Conservation (phyloP, 2,113 vertebrate species). For the Hemichromis elongatus region DNA sequence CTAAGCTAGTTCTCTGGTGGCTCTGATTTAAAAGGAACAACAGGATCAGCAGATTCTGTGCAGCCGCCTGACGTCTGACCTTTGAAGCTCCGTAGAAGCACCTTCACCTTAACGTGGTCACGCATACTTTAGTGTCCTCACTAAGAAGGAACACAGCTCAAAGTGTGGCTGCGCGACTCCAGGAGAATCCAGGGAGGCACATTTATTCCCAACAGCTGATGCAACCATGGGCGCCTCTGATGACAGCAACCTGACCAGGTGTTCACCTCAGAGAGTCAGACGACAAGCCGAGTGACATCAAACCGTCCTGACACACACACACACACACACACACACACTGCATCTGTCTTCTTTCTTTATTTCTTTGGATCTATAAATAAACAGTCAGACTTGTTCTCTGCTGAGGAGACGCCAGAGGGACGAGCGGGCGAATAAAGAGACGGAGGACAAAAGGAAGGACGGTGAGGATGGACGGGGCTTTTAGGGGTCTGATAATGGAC, state of each 20-base stretch:
- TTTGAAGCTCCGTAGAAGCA: not conserved
- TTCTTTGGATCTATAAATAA: slow-evolving; percentile 38
- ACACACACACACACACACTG: not conserved
- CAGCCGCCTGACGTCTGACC: not conserved
- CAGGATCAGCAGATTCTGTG: not conserved
- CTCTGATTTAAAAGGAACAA: not conserved
- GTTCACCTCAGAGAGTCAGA: not conserved
- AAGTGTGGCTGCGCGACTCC: not conserved
- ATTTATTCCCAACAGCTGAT: not conserved
- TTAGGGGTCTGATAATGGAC: not conserved
- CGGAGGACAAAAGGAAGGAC: not conserved
- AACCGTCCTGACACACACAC: not conserved
- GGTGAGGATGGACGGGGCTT: not conserved
- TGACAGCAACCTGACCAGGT: not conserved
- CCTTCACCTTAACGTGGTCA: not conserved
- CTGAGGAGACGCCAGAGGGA: slow-evolving; percentile 20
- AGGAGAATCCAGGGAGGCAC: not conserved
- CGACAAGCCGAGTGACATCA: not conserved
- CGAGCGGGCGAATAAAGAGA: not conserved
- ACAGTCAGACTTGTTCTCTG: not conserved
- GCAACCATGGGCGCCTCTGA: not conserved
- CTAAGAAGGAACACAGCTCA: not conserved
- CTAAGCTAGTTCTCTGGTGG: not conserved
- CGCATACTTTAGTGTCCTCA: not conserved
- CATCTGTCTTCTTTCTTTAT: not conserved